Percentiles rank a stretch among this genome's conserved stretches.
These are phyloP conservation scores for Loxodonta africana DNA, from an alignment of 2,113 vertebrate species.

Conservation along the genomic window DNA sequence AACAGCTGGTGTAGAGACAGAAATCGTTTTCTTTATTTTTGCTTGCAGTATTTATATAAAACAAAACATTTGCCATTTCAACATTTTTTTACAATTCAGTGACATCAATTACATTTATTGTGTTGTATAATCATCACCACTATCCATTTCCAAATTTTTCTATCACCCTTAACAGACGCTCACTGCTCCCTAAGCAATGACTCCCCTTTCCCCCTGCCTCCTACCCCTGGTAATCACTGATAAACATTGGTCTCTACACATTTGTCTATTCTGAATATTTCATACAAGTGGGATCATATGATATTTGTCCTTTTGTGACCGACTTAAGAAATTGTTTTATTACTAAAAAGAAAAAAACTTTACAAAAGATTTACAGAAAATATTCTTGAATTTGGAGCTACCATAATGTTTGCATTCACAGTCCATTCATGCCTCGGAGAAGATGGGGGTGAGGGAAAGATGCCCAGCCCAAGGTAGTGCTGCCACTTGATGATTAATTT, in stretches of 20 bases:
- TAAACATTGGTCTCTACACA: background rate
- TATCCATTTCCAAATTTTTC: background rate
- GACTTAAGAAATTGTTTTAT: background rate
- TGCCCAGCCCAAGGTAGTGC: background rate
- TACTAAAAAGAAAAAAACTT: conserved; percentile 6
- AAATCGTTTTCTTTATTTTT: background rate
- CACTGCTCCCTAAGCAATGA: background rate
- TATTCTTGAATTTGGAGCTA: background rate
- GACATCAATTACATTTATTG: background rate
- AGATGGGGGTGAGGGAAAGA: background rate
- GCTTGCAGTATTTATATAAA: background rate
- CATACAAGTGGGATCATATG: background rate
- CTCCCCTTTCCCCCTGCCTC: background rate
- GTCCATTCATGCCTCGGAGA: background rate
- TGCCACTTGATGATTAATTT: background rate
- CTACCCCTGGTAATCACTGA: background rate
- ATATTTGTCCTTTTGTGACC: background rate
- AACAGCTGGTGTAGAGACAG: background rate
- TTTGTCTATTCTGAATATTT: background rate
- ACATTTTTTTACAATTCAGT: background rate
- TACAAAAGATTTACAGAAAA: background rate
- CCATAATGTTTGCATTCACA: background rate
- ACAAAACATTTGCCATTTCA: too few relatives aligned
- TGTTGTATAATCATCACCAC: background rate
- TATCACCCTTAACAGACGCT: background rate